Evolutionary conservation across 2,888 invertebrate species (phyloP).

Genomic region (Bombylius discolor): DNA sequence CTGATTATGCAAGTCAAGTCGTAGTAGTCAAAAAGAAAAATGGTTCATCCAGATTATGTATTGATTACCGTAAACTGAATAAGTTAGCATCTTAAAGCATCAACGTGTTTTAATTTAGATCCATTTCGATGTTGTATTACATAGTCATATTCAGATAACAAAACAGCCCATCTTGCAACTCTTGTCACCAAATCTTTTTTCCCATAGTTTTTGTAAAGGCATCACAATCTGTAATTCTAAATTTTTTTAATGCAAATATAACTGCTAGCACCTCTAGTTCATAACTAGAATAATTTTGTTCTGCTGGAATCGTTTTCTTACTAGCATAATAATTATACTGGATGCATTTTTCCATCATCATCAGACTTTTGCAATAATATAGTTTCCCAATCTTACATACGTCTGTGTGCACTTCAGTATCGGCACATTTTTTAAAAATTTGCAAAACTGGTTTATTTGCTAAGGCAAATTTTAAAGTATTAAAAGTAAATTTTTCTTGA

Average conservation of each 20-base stretch:
- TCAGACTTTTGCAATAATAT: constrained; percentile 15
- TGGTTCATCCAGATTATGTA: constrained; percentile 11
- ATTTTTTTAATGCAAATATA: constrained; percentile 17
- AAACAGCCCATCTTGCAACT: constrained; percentile 20
- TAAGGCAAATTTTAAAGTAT: no score
- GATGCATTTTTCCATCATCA: constrained; percentile 3
- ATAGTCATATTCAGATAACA: not conserved
- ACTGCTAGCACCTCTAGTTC: constrained; percentile 23
- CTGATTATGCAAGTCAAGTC: constrained; percentile 16
- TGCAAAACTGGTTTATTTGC: no score
- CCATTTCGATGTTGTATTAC: not conserved
- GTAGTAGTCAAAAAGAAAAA: constrained; percentile 14
- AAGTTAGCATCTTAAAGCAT: not conserved
- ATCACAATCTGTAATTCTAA: constrained; percentile 21
- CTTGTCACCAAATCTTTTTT: constrained; percentile 18
- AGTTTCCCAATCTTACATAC: constrained; percentile 18
- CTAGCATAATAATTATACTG: constrained; percentile 8
- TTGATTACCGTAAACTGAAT: constrained; percentile 10
- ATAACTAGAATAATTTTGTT: constrained; percentile 14
- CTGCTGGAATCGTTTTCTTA: not conserved
- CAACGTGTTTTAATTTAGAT: not conserved
- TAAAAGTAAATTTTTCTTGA: no score
- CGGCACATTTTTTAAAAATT: no score
- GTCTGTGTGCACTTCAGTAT: constrained; percentile 22
- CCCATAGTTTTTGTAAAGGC: constrained; percentile 19